phyloP scores from a whole-genome alignment of 2,113 vertebrate species.

The Lycaon pictus region DNA sequence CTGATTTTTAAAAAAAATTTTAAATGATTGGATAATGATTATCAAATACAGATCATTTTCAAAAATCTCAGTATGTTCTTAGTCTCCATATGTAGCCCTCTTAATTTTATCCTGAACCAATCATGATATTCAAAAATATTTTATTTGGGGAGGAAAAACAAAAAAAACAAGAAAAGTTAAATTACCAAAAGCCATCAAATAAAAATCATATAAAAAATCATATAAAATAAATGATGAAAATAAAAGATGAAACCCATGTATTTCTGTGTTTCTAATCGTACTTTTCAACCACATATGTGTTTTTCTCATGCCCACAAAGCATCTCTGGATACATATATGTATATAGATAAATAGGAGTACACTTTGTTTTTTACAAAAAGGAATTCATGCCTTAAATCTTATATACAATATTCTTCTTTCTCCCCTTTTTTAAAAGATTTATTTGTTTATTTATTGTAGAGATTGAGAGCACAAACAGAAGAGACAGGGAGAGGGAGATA shows the following conservation, averaged over 20 bases:
- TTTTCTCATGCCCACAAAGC: background rate
- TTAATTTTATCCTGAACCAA: background rate
- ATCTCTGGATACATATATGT: background rate
- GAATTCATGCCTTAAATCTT: background rate
- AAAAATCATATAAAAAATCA: background rate
- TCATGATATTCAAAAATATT: background rate
- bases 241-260: background rate
- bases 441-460: background rate
- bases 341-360: background rate
- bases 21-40: background rate
- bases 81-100: background rate
- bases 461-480: background rate
- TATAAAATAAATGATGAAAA: background rate
- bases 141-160: background rate
- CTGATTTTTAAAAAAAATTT: background rate
- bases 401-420: background rate
- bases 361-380: background rate
- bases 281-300: background rate
- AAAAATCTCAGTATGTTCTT: background rate
- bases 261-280: background rate
- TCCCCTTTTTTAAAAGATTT: background rate
- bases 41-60: constrained; percentile 9
- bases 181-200: background rate
- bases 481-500: background rate
- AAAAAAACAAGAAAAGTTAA: background rate